These are phyloP conservation scores for Sebastes ruberrimus DNA, from an alignment of 2,797 vertebrate genomes.

Conservation along the genomic window DNA sequence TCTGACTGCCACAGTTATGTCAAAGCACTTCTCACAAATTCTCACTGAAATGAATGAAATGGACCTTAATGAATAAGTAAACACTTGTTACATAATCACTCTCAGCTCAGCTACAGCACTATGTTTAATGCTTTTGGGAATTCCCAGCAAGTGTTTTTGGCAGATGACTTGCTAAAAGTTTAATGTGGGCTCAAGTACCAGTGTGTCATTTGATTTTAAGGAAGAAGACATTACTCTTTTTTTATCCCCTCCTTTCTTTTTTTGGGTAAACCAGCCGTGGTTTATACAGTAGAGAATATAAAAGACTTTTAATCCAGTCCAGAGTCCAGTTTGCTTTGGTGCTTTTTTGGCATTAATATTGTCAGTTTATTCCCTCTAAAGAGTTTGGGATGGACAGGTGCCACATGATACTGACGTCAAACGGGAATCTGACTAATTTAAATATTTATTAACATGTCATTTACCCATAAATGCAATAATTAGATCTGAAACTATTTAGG, in stretches of 20 bases:
- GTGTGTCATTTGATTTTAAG: neutral
- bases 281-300: neutral
- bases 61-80: slow-evolving; percentile 39
- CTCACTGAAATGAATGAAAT: slow-evolving; percentile 1
- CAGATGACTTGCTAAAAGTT: slow-evolving; percentile 12
- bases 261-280: neutral
- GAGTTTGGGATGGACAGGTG: neutral
- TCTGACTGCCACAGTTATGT: neutral
- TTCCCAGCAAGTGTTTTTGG: slow-evolving; percentile 13
- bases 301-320: slow-evolving; percentile 7
- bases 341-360: slow-evolving; percentile 26
- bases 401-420: neutral
- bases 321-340: slow-evolving; percentile 29
- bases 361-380: neutral
- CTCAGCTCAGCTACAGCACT: slow-evolving; percentile 1
- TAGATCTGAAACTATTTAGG: neutral
- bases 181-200: neutral
- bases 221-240: neutral
- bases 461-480: neutral
- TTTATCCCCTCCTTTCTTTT: neutral
- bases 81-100: slow-evolving; percentile 17
- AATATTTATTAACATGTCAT: neutral
- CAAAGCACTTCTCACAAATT: neutral
- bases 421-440: neutral
- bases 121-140: neutral